Conservation (phyloP, 2,888 invertebrate genomes). For the Zootermopsis nevadensis region DNA sequence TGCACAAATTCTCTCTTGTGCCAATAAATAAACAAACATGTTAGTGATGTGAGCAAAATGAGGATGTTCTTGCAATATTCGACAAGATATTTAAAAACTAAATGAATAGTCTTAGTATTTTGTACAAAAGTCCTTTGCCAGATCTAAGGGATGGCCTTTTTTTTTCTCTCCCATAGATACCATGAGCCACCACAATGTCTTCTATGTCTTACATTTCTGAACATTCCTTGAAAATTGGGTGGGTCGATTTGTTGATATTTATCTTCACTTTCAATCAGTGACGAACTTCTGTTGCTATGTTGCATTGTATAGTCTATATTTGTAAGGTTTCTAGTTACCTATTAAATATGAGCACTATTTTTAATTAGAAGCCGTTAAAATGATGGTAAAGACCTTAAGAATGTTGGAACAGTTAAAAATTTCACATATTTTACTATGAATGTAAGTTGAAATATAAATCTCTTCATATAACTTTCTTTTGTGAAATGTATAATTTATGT, state of each 20-base stretch:
- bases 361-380: slow-evolving; percentile 25
- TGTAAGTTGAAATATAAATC: slow-evolving; percentile 32
- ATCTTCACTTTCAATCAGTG: not conserved
- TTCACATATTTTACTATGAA: slow-evolving; percentile 36
- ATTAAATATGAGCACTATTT: slow-evolving; percentile 20
- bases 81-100: slow-evolving; percentile 27
- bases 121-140: slow-evolving; percentile 19
- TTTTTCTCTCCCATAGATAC: not conserved
- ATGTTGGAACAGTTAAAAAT: slow-evolving; percentile 12
- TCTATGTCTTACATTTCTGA: not conserved
- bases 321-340: not conserved
- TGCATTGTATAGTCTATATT: slow-evolving; percentile 2
- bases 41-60: slow-evolving; percentile 1
- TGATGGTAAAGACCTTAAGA: slow-evolving; percentile 22
- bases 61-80: slow-evolving; percentile 23
- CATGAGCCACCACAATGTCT: not conserved
- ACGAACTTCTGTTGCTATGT: not conserved
- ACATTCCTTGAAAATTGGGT: slow-evolving; percentile 38
- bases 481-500: slow-evolving; percentile 38
- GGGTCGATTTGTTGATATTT: not conserved
- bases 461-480: slow-evolving; percentile 30
- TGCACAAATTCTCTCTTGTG: slow-evolving; percentile 40
- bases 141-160: not conserved
- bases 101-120: slow-evolving; percentile 25
- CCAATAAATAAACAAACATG: slow-evolving; percentile 10